Conservation (phyloP, 2,113 vertebrate genomes). For the Sphaerodactylus townsendi region DNA sequence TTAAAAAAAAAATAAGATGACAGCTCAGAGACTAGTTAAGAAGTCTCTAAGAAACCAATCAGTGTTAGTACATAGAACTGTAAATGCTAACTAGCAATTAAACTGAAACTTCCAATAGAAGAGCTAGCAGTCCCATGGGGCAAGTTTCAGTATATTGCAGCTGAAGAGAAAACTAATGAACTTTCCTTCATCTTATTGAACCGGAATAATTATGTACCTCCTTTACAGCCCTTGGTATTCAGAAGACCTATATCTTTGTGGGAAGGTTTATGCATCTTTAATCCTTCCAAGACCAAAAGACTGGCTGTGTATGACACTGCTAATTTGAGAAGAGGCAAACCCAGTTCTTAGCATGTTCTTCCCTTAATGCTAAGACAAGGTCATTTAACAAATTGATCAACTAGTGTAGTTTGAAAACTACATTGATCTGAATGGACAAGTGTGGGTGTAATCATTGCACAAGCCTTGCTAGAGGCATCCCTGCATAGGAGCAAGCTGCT, state of each 20-base stretch:
- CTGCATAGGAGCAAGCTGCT: too few species aligned
- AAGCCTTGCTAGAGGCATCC: too few species aligned
- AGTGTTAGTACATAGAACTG: conserved; percentile 29
- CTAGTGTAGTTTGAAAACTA: too few species aligned
- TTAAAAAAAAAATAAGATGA: neutral
- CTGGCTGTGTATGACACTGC: neutral
- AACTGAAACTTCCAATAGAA: conserved; percentile 33
- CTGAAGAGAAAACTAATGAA: conserved; percentile 26
- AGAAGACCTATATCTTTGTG: neutral
- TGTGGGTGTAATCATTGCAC: too few species aligned
- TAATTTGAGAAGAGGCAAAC: neutral
- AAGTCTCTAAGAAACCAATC: conserved; percentile 42
- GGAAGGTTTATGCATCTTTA: neutral
- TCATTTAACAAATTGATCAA: too few species aligned
- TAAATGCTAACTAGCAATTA: conserved; percentile 43
- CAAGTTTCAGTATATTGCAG: conserved; percentile 14
- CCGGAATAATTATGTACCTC: conserved; percentile 24
- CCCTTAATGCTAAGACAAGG: too few species aligned
- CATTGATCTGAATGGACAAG: too few species aligned
- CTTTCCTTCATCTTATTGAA: conserved; percentile 14
- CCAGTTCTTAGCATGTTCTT: too few species aligned
- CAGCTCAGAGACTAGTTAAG: conserved; percentile 18
- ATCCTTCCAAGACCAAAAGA: neutral
- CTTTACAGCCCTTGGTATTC: neutral
- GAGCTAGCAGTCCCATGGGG: neutral